Evolutionary conservation across 2,797 vertebrate genomes (phyloP), one percentile per base, ranked within the genome.

Genomic region (Neopelma chrysocephalum): DNA sequence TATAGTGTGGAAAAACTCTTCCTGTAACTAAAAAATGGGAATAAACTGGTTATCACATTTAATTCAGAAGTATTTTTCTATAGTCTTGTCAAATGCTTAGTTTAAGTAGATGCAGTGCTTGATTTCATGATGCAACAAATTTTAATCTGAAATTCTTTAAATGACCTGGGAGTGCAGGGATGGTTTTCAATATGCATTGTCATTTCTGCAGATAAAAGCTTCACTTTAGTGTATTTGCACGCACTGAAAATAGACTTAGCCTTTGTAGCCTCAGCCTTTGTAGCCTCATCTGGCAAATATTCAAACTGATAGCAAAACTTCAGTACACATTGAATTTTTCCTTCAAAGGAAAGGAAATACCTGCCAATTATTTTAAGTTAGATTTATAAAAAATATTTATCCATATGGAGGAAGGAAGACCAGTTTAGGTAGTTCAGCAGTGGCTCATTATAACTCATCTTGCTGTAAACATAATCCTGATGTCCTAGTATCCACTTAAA

Each of bases 241-340:
- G 29, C 11, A 10, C 12, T 65, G 34, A 34, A 61, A 77, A 47
- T 21, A 87, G 11, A 43, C 23, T 64, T 68, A 31, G 4, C 10
- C 1, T n/a, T 80, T 82, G 42, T 45, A 43, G 5, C 21, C 0
- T 87, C 22, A 61, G 4, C 10, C 1, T n/a, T 80, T 82, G 42
- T 45, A 43, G 5, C 21, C 0, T 87, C 25, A 65, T 27, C 9
- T 45, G 51, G 48, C 15, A 27, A 43, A 40, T 62, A 47, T 26
- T 76, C 3, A 7, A 64, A 53, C 5, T 18, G 8, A 40, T 25
- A 45, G 7, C 10, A 65, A 65, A 42, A 20, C 21, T 12, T 84
- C 0, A 1, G 19, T 47, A 43, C 1, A 10, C 3, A 1, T 0
- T 62, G 17, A 29, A 12, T 40, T 77, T 81, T 69, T 60, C 17